Conservation (phyloP, 2,113 vertebrate genomes). For the Plecotus auritus region DNA sequence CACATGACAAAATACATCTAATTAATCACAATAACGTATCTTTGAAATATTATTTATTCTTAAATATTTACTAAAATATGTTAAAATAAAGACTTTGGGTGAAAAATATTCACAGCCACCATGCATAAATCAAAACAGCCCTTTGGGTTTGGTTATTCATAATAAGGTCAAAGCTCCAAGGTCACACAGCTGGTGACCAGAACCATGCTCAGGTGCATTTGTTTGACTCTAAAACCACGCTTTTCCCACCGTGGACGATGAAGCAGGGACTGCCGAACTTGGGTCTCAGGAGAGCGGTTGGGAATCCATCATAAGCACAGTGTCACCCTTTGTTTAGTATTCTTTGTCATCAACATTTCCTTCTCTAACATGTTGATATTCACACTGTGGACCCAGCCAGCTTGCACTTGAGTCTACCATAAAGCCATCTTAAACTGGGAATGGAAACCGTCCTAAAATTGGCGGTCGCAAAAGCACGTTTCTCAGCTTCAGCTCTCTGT, state of each 20-base stretch:
- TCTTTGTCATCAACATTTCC: not conserved
- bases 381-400: not conserved
- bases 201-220: not conserved
- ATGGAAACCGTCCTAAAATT: not conserved
- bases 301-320: not conserved
- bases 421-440: not conserved
- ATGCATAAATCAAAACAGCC: not conserved
- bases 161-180: not conserved
- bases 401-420: not conserved
- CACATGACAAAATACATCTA: not conserved
- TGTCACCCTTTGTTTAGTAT: not conserved
- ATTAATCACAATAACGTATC: not conserved
- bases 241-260: not conserved
- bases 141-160: not conserved
- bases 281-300: not conserved
- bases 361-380: not conserved
- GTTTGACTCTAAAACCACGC: not conserved
- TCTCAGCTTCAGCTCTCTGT: not conserved
- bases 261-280: not conserved
- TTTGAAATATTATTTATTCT: conserved; percentile 31
- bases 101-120: not conserved
- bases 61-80: conserved; percentile 48
- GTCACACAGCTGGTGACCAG: not conserved
- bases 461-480: not conserved
- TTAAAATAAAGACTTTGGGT: conserved; percentile 44